phyloP scores from a whole-genome alignment of 2,797 vertebrate genomes.

The Oreonectes daqikongensis region DNA sequence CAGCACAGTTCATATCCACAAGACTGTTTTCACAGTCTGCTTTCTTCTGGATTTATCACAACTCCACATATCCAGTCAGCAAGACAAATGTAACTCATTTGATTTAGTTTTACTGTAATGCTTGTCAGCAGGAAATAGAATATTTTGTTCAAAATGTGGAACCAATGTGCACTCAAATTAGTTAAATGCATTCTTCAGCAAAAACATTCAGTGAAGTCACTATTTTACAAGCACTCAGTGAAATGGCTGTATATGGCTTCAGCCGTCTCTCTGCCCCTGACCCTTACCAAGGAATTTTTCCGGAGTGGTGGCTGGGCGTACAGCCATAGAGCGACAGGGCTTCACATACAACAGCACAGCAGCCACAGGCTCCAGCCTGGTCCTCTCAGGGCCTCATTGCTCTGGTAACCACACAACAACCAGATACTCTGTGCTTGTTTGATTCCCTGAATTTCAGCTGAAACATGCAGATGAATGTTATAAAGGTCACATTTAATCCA shows the following conservation, averaged over 20 bases:
- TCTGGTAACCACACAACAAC: conserved; percentile 47
- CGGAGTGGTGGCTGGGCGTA: conserved; percentile 72
- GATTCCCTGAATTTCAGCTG: conserved; percentile 17
- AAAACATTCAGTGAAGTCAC: conserved; percentile 35
- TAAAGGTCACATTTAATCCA: background rate
- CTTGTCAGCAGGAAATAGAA: background rate
- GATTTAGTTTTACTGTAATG: conserved; percentile 1
- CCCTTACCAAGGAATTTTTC: conserved; percentile 72
- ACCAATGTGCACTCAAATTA: conserved; percentile 22
- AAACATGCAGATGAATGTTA: background rate
- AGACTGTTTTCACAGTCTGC: conserved; percentile 53
- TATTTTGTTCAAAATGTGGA: background rate
- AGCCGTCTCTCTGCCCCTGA: conserved; percentile 67
- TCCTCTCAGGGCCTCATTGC: conserved; percentile 43
- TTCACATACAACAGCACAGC: conserved; percentile 59
- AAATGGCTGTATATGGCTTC: conserved; percentile 58
- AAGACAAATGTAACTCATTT: conserved; percentile 5
- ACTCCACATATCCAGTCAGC: conserved; percentile 2
- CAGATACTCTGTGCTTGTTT: conserved; percentile 17
- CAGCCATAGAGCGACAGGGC: conserved; percentile 69
- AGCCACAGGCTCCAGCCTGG: conserved; percentile 55
- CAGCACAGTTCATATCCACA: conserved; percentile 67
- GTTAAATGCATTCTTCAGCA: conserved; percentile 17
- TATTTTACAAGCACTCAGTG: conserved; percentile 16
- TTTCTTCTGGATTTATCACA: conserved; percentile 14